Evolutionary conservation across 2,113 vertebrate species (phyloP), one percentile per base, ranked within the genome.

Genomic region (Melanocharis versteri): DNA sequence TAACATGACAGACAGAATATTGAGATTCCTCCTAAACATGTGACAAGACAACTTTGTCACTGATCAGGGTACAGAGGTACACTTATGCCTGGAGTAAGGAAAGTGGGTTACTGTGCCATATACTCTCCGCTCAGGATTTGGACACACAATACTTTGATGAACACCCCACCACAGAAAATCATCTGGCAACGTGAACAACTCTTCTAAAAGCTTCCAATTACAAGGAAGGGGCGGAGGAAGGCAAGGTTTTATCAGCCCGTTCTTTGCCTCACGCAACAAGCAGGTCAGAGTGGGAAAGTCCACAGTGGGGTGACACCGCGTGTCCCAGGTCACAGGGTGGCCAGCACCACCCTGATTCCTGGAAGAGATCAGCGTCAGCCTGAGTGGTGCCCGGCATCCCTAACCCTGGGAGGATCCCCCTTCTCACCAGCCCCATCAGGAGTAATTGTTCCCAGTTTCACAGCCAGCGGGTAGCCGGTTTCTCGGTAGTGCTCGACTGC

Each of bases 361-460:
- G 45, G 54, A 83, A 66, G 57, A 53, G 50, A 91, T 39, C 30
- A 40, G 27, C 6, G 11, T 11, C 51, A 68, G 47, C 45, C 61
- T 12, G 35, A 79, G 18, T 4, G 7, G 60, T 35, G 35, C 64
- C 82, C 23, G 35, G 33, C 12, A 6, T 3, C 44, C 31, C 8
- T 11, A 83, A 42, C 26, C 53, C 48, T 7, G 18, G 15, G 6
- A 45, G 37, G 37, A 30, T 39, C 15, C 35, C 56, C n/a, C 17
- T 62, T 57, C 95, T 96, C 96, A 99, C 99, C 99, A 73, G 98
- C 99, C 37, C 99, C 99, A 26, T 99, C 99, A 1, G 99, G 99
- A 31, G 99, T 99, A 93, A 99, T 99, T 91, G 99, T 99, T 94
- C 99, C 99, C 58, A 99, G 98, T 97, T 99, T 99, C 80, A 99